Conservation (phyloP, 2,797 vertebrate species). For the Oreochromis mossambicus region DNA sequence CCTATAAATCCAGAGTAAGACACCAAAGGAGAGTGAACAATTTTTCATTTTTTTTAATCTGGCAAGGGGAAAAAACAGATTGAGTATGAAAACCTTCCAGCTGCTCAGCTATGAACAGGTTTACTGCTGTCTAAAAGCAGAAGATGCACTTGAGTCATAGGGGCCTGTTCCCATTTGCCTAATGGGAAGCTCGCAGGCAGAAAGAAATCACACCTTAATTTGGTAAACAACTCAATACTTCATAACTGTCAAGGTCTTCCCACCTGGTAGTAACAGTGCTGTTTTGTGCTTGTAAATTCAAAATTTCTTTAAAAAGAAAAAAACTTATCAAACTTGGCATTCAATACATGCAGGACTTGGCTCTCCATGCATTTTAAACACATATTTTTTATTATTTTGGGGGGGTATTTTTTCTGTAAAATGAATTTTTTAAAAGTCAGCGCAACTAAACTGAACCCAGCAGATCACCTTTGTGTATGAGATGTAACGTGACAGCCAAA, state of each 20-base stretch:
- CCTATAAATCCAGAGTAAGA: not conserved
- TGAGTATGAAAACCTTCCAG: not conserved
- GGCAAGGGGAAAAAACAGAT: not conserved
- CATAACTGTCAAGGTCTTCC: not conserved
- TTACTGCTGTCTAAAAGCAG: not conserved
- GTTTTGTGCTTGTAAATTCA: not conserved
- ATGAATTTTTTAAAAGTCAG: not conserved
- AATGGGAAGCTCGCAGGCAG: not conserved
- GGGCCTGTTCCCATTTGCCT: not conserved
- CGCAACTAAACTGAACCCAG: not conserved
- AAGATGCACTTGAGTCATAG: not conserved
- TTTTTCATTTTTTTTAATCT: not conserved
- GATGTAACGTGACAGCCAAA: not conserved
- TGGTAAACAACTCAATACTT: not conserved
- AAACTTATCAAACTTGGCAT: not conserved
- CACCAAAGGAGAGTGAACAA: not conserved
- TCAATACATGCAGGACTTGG: not conserved
- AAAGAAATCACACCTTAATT: not conserved
- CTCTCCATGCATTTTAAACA: not conserved
- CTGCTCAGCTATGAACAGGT: not conserved
- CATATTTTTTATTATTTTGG: not conserved
- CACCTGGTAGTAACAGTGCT: not conserved
- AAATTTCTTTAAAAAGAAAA: not conserved
- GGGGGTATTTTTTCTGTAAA: not conserved
- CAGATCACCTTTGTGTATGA: not conserved